phyloP scores from a whole-genome alignment of 1,140 invertebrate genomes.

The Ceratoteleas bidentatus region DNA sequence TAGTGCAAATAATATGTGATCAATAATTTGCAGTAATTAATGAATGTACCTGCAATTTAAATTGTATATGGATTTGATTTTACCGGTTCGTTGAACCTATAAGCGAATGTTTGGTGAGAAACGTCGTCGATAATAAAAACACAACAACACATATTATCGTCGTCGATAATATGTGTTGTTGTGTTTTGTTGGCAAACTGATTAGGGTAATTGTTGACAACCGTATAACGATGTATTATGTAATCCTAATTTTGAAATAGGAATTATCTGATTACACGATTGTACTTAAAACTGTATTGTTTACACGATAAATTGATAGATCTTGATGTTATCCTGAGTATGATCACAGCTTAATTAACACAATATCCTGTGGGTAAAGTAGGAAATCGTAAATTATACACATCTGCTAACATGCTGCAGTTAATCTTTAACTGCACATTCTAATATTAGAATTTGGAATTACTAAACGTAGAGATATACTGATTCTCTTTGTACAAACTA shows the following conservation, averaged over 20 bases:
- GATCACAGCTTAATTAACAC: slow-evolving; percentile 38
- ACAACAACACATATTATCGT: no score
- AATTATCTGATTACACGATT: slow-evolving; percentile 56
- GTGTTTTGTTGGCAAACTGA: slow-evolving; percentile 31
- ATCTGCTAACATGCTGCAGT: not conserved
- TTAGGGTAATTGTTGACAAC: slow-evolving; percentile 49
- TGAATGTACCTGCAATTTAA: no score
- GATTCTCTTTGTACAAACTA: no score
- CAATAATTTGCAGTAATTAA: no score
- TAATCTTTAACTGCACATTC: no score
- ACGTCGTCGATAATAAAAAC: slow-evolving; percentile 3
- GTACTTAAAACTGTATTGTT: slow-evolving; percentile 51
- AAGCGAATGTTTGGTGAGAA: not conserved
- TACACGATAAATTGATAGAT: slow-evolving; percentile 39
- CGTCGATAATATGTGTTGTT: slow-evolving; percentile 11
- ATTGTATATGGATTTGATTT: no score
- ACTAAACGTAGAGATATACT: no score
- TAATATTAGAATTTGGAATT: no score
- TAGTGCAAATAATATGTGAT: no score
- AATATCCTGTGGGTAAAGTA: not conserved
- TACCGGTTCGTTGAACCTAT: no score
- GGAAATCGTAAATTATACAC: slow-evolving; percentile 2
- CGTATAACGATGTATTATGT: slow-evolving; percentile 5
- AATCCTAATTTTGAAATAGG: slow-evolving; percentile 47
- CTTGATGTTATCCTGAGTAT: slow-evolving; percentile 49